Percentiles rank a stretch among this genome's conserved stretches.
Conservation (phyloP, 2,797 vertebrate species). For the Huso huso region DNA sequence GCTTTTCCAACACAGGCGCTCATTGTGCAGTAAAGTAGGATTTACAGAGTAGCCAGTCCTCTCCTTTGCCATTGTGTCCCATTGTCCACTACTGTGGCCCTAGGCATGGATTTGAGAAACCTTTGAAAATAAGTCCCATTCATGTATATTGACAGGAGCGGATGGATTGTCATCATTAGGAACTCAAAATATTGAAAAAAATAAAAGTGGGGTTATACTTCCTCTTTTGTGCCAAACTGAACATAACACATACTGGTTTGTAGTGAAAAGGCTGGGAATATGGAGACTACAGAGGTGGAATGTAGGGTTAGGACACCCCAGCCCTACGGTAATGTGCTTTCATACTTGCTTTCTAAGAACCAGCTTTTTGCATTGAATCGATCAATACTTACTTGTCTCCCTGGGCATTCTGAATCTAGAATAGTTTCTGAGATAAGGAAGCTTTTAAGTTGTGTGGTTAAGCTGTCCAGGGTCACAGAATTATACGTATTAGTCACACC, state of each 20-base stretch:
- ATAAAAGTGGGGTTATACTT: too few relatives aligned
- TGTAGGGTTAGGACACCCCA: neutral
- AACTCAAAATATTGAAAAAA: neutral
- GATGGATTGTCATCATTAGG: neutral
- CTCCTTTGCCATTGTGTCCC: too few relatives aligned
- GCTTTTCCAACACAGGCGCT: too few relatives aligned
- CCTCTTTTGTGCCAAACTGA: too few relatives aligned
- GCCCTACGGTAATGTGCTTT: neutral
- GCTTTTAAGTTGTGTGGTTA: too few relatives aligned
- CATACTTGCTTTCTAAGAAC: neutral
- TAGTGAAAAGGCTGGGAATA: neutral
- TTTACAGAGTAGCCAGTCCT: too few relatives aligned
- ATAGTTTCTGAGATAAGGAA: neutral
- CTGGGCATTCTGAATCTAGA: neutral
- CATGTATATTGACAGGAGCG: neutral
- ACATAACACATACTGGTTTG: neutral
- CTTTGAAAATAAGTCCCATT: too few relatives aligned
- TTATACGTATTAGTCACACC: too few relatives aligned
- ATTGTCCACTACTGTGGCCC: too few relatives aligned
- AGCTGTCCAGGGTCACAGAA: too few relatives aligned
- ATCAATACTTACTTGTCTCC: neutral
- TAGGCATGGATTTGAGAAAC: too few relatives aligned
- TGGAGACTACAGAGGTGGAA: constrained; percentile 1
- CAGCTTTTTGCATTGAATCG: neutral
- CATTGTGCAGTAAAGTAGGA: too few relatives aligned